Evolutionary conservation across 2,113 vertebrate genomes (phyloP), one percentile per base, ranked within the genome.

Genomic region (Tragulus kanchil): DNA sequence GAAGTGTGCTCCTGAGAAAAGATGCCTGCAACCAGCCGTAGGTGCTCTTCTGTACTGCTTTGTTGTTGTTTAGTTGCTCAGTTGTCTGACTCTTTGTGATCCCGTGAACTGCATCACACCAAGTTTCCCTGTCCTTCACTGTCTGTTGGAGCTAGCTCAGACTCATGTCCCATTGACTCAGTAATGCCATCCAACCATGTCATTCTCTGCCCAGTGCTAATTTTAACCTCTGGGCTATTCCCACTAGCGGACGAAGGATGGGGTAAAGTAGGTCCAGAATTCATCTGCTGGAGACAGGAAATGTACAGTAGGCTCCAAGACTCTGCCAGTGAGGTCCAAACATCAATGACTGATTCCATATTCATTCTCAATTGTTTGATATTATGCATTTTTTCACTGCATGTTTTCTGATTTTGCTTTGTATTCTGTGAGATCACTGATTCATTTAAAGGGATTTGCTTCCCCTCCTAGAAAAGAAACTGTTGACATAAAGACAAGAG

Each of bases 331-430:
- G 58, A 91, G 65, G n/a, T 21, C 69, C 21, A 91, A 50, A 36
- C 62, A 81, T 42, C 85, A 83, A 21, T 71, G 82, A 16, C 90
- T 96, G 62, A 96, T 92, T 97, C 79, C 28, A 7, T 56, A 94
- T 93, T 73, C 96, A 48, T 77, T 96, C 93, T 91, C 88, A 73
- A 95, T 78, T 78, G 52, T 56, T 50, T 91, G 50, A 96, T 94
- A 93, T 8, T 14, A 42, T 69, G 6, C 19, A 19, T 48, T 78
- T 65, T 96, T 94, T 88, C 52, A 92, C 21, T 61, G 19, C 17
- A 28, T 85, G 91, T 77, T 90, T 92, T 96, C 85, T 94, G 16
- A 58, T 11, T 89, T 96, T 97, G 50, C 96, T 93, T 94, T 64
- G 78, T 67, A 50, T 50, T 62, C 25, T 97, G 50, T 86, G 73